Conservation (phyloP, 2,113 vertebrate genomes). For the Brienomyrus longianalis region DNA sequence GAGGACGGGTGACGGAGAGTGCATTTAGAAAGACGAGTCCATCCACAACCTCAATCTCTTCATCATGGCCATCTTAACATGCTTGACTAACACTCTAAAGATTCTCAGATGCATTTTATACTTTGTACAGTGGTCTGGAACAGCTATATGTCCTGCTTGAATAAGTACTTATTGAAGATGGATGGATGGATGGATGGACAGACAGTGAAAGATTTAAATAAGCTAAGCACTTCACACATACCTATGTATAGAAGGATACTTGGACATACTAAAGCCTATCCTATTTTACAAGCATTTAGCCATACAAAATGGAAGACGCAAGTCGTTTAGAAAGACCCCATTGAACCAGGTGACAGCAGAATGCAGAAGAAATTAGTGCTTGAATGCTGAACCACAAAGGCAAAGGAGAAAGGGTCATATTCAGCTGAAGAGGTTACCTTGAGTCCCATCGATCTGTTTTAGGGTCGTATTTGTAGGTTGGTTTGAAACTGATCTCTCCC, state of each 20-base stretch:
- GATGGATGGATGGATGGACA: not conserved
- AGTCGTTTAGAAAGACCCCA: not conserved
- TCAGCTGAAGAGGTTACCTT: conserved; percentile 63
- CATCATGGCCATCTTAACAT: not conserved
- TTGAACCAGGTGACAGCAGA: not conserved
- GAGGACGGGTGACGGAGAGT: not conserved
- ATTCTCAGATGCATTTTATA: not conserved
- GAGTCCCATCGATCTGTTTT: conserved; percentile 97
- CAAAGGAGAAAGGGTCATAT: not conserved
- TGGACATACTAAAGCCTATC: not conserved
- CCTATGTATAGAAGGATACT: not conserved
- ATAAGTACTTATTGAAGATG: not conserved
- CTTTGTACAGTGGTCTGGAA: not conserved
- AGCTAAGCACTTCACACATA: not conserved
- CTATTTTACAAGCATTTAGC: not conserved
- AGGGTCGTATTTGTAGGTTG: conserved; percentile 92
- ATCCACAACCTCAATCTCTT: not conserved
- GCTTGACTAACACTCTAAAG: not conserved
- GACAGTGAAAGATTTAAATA: not conserved
- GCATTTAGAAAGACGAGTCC: not conserved
- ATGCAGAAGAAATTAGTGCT: not conserved
- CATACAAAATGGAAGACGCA: not conserved
- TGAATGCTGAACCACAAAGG: not conserved
- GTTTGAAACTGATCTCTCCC: conserved; percentile 84
- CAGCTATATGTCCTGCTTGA: not conserved